Evolutionary conservation across 2,888 invertebrate genomes (phyloP).

Genomic region (Onchidella celtica): DNA sequence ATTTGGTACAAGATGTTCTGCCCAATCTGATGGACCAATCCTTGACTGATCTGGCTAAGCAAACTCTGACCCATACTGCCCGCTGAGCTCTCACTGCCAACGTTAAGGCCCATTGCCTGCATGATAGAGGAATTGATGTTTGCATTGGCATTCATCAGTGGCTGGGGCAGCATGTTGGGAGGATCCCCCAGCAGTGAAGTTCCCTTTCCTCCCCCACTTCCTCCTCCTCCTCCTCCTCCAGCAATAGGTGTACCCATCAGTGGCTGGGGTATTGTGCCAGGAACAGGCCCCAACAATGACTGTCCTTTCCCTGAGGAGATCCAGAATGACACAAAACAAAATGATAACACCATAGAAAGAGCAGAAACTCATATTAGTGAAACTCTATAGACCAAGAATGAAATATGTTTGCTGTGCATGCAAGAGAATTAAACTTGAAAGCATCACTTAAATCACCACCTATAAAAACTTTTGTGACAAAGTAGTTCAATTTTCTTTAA

Average conservation of each 20-base stretch:
- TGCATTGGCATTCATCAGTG: constrained; percentile 16
- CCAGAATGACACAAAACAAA: neutral
- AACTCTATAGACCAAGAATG: no score
- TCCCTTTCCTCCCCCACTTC: constrained; percentile 25
- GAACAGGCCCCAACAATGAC: constrained; percentile 44
- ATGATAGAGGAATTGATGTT: constrained; percentile 38
- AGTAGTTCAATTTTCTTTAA: no score
- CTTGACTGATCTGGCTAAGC: constrained; percentile 47
- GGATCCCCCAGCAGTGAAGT: constrained; percentile 42
- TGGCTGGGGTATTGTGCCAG: constrained; percentile 25
- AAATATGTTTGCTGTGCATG: no score
- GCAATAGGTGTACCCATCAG: neutral
- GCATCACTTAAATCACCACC: no score
- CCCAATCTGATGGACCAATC: constrained; percentile 48
- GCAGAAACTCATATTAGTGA: no score
- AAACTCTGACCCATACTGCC: constrained; percentile 39
- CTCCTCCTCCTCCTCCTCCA: neutral
- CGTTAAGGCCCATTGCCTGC: constrained; percentile 45
- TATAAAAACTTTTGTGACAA: no score
- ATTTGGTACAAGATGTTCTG: constrained; percentile 50
- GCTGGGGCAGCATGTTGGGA: neutral
- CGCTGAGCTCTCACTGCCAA: constrained; percentile 34
- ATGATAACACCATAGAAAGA: neutral
- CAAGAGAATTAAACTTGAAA: no score
- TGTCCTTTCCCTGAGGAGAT: constrained; percentile 37